Percentiles rank a stretch among this genome's conserved stretches.
phyloP scores from a whole-genome alignment of 2,797 vertebrate species.

The Myoxocephalus aenaeus region DNA sequence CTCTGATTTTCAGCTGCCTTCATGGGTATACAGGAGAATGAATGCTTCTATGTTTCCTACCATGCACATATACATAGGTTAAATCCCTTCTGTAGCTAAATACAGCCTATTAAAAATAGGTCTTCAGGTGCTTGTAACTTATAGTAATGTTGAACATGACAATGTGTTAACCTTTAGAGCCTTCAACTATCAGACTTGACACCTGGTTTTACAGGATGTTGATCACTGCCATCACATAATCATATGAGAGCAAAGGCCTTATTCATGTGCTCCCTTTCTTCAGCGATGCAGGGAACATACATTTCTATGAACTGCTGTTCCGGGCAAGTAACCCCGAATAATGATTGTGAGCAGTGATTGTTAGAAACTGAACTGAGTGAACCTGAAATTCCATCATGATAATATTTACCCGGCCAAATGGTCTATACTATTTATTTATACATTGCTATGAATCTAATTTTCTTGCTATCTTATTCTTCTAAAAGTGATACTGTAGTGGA shows the following conservation, averaged over 20 bases:
- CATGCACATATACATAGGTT: slow-evolving; percentile 14
- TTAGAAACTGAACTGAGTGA: slow-evolving; percentile 28
- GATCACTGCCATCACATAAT: background rate
- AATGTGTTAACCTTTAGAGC: slow-evolving; percentile 1
- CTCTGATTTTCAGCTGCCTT: slow-evolving; percentile 17
- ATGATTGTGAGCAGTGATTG: slow-evolving; percentile 13
- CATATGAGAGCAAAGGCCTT: background rate
- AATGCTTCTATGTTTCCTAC: slow-evolving; percentile 14
- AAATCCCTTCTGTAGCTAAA: slow-evolving; percentile 21
- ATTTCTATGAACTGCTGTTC: background rate
- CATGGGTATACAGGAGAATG: background rate
- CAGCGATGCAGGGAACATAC: background rate
- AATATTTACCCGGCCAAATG: background rate
- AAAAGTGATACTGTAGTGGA: background rate
- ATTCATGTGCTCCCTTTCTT: background rate
- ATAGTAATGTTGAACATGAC: slow-evolving; percentile 4
- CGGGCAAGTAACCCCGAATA: slow-evolving; percentile 2
- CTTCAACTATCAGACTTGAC: background rate
- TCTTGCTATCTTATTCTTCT: background rate
- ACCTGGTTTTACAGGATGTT: background rate
- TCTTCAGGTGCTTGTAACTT: slow-evolving; percentile 11
- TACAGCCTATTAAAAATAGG: slow-evolving; percentile 14
- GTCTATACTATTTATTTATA: background rate
- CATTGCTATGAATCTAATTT: background rate
- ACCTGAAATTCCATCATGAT: slow-evolving; percentile 1